These are phyloP conservation scores for Hippasteria phrygiana DNA, from an alignment of 53 echinoderm and acorn worm species.

Conservation along the genomic window DNA sequence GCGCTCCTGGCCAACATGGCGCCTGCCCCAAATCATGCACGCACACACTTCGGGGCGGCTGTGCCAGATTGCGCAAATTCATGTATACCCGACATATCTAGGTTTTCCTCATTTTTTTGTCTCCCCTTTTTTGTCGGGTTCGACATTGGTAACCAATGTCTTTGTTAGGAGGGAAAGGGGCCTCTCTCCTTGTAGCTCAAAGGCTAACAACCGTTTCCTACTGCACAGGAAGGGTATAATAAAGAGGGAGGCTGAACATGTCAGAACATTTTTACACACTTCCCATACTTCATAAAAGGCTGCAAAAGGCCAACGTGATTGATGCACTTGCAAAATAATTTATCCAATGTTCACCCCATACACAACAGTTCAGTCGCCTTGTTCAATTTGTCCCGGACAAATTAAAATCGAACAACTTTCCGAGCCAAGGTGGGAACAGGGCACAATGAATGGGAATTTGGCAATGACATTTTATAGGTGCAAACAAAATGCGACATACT, in stretches of 20 bases:
- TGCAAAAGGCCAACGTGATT: background rate
- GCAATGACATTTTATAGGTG: too few relatives aligned
- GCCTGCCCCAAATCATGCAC: constrained; percentile 35
- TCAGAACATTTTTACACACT: background rate
- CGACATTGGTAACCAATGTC: background rate
- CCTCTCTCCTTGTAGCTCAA: background rate
- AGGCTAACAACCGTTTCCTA: constrained; percentile 30
- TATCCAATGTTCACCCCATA: background rate
- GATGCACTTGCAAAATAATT: background rate
- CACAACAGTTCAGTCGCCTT: background rate
- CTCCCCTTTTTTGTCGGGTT: background rate
- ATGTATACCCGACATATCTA: background rate
- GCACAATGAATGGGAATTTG: too few relatives aligned
- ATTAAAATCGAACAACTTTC: too few relatives aligned
- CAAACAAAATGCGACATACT: too few relatives aligned
- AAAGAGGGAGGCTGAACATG: background rate
- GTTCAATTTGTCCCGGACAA: too few relatives aligned
- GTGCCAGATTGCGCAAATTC: constrained; percentile 4
- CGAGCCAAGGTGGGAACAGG: too few relatives aligned
- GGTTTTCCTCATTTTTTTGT: background rate
- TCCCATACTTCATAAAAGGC: background rate
- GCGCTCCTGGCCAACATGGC: constrained; percentile 56
- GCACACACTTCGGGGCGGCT: background rate
- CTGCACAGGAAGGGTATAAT: background rate
- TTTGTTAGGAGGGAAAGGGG: constrained; percentile 21